Evolutionary conservation across 2,113 vertebrate genomes (phyloP), one percentile per base, ranked within the genome.

Genomic region (Oreotrochilus melanogaster): DNA sequence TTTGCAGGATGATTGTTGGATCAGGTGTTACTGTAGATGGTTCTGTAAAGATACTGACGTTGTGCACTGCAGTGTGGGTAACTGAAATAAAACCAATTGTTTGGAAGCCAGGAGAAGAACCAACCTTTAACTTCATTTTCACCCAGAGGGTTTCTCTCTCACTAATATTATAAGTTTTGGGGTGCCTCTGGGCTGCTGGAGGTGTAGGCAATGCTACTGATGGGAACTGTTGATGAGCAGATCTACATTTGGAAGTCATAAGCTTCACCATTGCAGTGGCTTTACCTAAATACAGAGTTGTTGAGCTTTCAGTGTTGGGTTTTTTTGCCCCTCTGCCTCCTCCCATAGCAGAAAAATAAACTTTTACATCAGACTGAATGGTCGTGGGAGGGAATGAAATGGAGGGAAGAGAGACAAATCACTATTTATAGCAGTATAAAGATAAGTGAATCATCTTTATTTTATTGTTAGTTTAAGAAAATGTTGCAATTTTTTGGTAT

Each of bases 391-490:
- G 61, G 57, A 64, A 39, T 18, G 67, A 78, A 66, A 35, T 31
- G 21, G 5, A 75, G 27, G 37, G 28, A 50, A 76, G 64, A 58
- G 43, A 76, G 18, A 31, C 28, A 83, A 86, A 62, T 80, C 64
- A 21, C 47, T 66, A 54, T 53, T 60, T 18, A 6, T 60, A 66
- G 33, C 37, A 39, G 24, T 72, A 31, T 72, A 25, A 27, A 57
- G 42, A 78, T 78, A 72, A 54, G 21, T 70, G 69, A 71, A 35
- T 74, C 11, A 50, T 88, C n/a, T 57, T 66, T 60, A 18, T 56
- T 92, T 91, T 80, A 64, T 56, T 37, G 45, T 62, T 89, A 28
- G 71, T 73, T 92, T 88, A 79, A 82, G 72, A 85, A 87, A 91
- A 93, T 66, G 60, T 89, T 73, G 39, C 79, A 76, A 35, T 88